A percentile compares a stretch with the other conserved stretches of the same genome.
Evolutionary conservation across 2,797 vertebrate species (phyloP).

Genomic region (Xenentodon cancila): DNA sequence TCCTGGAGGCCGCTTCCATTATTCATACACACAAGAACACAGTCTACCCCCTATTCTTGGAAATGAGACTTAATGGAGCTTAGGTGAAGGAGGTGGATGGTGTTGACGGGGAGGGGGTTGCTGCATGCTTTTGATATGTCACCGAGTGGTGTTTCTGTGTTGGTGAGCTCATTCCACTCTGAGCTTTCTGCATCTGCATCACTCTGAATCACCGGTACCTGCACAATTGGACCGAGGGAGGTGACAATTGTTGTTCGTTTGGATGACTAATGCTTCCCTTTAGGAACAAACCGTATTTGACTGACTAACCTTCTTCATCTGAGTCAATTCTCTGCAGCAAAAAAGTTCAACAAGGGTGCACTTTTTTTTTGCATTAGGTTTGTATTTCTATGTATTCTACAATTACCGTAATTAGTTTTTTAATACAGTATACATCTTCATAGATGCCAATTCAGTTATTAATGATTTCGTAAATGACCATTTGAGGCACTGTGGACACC

Average conservation of each 20-base stretch:
- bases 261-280: constrained; percentile 1
- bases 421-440: no score
- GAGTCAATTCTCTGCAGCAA: constrained; percentile 11
- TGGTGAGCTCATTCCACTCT: constrained; percentile 23
- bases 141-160: constrained; percentile 27
- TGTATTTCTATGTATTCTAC: not conserved
- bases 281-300: constrained; percentile 15
- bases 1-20: constrained; percentile 78
- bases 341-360: constrained; percentile 5
- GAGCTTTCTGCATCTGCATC: constrained; percentile 22
- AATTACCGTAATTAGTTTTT: no score
- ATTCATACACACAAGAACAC: constrained; percentile 76
- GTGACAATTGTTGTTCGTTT: constrained; percentile 33
- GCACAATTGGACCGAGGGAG: constrained; percentile 21
- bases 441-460: no score
- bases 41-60: constrained; percentile 74
- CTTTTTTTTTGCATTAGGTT: not conserved
- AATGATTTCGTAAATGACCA: no score
- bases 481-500: no score
- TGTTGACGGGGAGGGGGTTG: constrained; percentile 36
- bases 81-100: not conserved
- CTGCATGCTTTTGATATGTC: constrained; percentile 53
- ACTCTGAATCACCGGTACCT: constrained; percentile 12
- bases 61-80: constrained; percentile 73
- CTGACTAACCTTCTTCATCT: constrained; percentile 27